Evolutionary conservation across 2,888 invertebrate species (phyloP).

Genomic region (Heliconius aoede): DNA sequence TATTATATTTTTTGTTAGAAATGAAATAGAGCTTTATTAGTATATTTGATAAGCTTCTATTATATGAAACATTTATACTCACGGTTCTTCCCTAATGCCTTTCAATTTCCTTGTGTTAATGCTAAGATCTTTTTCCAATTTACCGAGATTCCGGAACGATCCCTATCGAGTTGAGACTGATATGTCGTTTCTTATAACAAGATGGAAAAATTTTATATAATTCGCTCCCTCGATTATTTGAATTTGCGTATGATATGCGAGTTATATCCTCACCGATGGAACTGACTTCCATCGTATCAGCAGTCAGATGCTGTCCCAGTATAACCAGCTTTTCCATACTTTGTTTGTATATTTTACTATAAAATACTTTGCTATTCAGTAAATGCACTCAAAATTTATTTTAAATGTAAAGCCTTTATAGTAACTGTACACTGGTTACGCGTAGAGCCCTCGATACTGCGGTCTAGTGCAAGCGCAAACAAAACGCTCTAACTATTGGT

Average conservation of each 20-base stretch:
- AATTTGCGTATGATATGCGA: no score
- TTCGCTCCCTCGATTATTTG: no score
- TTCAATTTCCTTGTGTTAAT: neutral
- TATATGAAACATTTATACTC: neutral
- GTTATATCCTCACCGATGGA: no score
- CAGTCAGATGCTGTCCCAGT: no score
- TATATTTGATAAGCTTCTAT: neutral
- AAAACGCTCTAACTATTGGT: conserved; percentile 5
- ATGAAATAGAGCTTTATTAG: neutral
- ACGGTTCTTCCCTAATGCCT: neutral
- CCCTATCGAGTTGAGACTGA: no score
- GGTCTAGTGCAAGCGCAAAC: conserved; percentile 8
- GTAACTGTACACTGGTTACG: neutral
- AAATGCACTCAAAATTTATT: neutral
- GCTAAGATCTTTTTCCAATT: no score
- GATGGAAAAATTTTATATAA: no score
- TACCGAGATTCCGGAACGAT: no score
- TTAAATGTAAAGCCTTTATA: neutral
- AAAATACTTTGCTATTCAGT: neutral
- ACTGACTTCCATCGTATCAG: no score
- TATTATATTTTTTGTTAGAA: neutral
- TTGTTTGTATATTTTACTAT: neutral
- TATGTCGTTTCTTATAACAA: no score
- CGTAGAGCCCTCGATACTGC: neutral
- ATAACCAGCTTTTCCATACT: neutral